phyloP scores from a whole-genome alignment of 1,140 invertebrate species.

The Pissodes strobi region DNA sequence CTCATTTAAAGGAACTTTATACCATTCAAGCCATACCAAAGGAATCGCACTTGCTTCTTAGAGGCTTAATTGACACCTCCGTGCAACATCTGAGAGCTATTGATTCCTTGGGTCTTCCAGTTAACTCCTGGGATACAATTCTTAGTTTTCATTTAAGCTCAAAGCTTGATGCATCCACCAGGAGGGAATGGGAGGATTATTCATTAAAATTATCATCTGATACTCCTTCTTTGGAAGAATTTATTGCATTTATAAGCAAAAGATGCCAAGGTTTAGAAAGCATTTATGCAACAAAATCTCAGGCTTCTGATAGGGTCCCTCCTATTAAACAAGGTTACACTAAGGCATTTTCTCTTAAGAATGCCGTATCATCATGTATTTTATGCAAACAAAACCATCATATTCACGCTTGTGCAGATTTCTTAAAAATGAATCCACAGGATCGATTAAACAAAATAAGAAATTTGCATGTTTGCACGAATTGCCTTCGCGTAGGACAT shows the following conservation, averaged over 20 bases:
- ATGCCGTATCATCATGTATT: neutral
- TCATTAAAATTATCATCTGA: neutral
- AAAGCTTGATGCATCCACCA: neutral
- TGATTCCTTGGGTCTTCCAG: neutral
- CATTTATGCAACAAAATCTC: neutral
- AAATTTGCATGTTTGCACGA: neutral
- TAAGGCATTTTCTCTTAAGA: neutral
- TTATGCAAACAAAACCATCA: neutral
- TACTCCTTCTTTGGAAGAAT: neutral
- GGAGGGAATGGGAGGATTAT: constrained; percentile 1
- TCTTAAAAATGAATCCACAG: neutral
- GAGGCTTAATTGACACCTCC: neutral
- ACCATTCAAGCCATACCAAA: neutral
- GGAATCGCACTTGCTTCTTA: neutral
- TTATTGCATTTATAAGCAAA: neutral
- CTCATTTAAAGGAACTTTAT: neutral
- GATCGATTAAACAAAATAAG: neutral
- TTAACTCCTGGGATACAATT: neutral
- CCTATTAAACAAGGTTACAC: neutral
- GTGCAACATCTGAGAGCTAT: neutral
- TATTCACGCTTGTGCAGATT: neutral
- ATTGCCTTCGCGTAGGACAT: constrained; percentile 2
- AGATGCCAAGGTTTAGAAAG: neutral
- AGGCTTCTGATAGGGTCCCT: too few relatives aligned
- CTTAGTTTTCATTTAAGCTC: neutral